Evolutionary conservation across 2,888 invertebrate species (phyloP), one percentile per base, ranked within the genome.

Genomic region (Drosophila pseudotalamancana): DNA sequence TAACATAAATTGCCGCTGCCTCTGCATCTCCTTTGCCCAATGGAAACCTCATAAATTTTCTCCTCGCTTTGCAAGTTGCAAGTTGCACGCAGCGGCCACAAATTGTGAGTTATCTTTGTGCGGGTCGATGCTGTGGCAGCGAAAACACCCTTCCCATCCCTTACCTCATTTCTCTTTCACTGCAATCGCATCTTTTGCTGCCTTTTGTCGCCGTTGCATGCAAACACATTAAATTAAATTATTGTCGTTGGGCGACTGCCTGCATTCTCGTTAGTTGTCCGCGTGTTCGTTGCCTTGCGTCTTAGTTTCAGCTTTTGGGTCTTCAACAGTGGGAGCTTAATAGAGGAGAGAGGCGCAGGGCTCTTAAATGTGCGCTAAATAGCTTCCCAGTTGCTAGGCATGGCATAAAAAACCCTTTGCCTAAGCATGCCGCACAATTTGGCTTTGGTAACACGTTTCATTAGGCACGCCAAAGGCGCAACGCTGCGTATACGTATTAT

Each of bases 171-270:
- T n/a, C 1, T 11, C n/a, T 6, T 1, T 2, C 46, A 11, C 14
- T 32, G 32, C 21, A 45, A 29, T 32, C 31, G 32, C 46, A 14
- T 34, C 14, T 35, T 42, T 46, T 54, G 63, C 40, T 62, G 62
- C 55, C 43, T 39, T 74, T 62, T 63, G 77, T 64, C 46, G 72
- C 59, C 68, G 62, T 80, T 86, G 80, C 77, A 87, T 87, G 85
- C 84, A 84, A 84, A 87, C 81, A 84, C 84, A 84, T 84, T 84
- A 84, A 84, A 84, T 84, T 84, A 88, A 84, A 84, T 88, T 84
- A 84, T 84, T 84, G 88, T 77, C 84, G 67, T 74, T 50, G 77
- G 72, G 66, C 51, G 65, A 50, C 62, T 60, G 74, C 29, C 34
- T 27, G 49, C 68, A 60, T 42, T 45, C 29, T 54, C 51, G 27